Evolutionary conservation across 2,797 vertebrate species (phyloP).

Genomic region (Uromys caudimaculatus): DNA sequence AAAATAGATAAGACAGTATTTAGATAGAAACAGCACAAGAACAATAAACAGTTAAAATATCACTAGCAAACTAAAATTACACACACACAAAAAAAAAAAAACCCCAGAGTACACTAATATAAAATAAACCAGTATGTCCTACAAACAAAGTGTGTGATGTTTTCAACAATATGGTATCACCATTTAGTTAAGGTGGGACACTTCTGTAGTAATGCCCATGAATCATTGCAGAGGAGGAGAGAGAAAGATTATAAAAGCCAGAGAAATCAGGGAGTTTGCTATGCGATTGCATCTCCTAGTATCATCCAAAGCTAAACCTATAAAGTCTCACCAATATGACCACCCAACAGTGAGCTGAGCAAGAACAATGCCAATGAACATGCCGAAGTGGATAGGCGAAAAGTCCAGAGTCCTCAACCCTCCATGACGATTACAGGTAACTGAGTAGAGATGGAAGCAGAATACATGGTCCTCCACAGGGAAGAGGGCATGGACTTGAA

Average conservation of each 20-base stretch:
- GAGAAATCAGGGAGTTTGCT: not conserved
- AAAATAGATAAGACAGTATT: not conserved
- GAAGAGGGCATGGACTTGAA: not conserved
- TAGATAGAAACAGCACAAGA: not conserved
- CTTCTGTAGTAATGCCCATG: not conserved
- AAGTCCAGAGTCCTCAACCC: not conserved
- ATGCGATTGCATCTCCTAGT: not conserved
- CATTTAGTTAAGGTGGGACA: not conserved
- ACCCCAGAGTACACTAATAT: not conserved
- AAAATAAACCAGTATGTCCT: not conserved
- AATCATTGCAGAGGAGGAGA: not conserved
- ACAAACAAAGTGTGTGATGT: not conserved
- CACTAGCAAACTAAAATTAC: constrained; percentile 20
- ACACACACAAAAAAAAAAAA: no score
- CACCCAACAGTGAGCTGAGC: not conserved
- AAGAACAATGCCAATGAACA: not conserved
- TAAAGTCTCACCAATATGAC: not conserved
- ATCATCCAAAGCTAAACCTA: not conserved
- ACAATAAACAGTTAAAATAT: not conserved
- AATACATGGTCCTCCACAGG: not conserved
- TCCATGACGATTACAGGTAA: not conserved
- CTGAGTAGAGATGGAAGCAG: not conserved
- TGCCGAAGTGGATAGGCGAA: no score
- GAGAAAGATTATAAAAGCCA: not conserved
- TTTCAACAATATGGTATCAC: not conserved